phyloP scores from a whole-genome alignment of 1,140 invertebrate species.

The Drosophila pruinosa region DNA sequence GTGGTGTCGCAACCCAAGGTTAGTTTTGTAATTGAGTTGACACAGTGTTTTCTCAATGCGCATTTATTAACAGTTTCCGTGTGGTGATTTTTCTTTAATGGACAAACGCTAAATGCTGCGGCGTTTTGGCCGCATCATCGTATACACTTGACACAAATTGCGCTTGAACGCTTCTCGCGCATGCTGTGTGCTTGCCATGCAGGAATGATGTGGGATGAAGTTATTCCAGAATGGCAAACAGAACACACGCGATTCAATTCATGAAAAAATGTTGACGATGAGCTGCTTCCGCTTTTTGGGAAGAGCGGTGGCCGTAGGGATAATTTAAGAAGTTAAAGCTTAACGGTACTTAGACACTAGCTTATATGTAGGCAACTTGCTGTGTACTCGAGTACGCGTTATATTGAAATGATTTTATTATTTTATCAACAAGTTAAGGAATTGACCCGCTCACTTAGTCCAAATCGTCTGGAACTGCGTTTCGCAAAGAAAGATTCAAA shows the following conservation, averaged over 20 bases:
- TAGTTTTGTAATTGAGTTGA: constrained; percentile 18
- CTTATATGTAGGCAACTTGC: constrained; percentile 41
- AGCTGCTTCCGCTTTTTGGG: neutral
- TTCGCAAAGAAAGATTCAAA: constrained; percentile 25
- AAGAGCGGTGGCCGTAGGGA: neutral
- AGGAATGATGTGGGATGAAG: constrained; percentile 62
- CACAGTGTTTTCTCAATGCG: constrained; percentile 49
- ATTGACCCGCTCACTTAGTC: constrained; percentile 57
- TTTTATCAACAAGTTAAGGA: constrained; percentile 36
- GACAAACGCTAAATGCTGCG: constrained; percentile 68
- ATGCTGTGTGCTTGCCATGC: constrained; percentile 10
- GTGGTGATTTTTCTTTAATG: constrained; percentile 47
- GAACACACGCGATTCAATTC: neutral
- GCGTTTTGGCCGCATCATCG: constrained; percentile 35
- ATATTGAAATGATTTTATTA: constrained; percentile 39
- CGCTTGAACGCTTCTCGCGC: neutral
- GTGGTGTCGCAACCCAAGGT: constrained; percentile 2
- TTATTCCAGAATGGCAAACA: constrained; percentile 33
- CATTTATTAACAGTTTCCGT: constrained; percentile 54
- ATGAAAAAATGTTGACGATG: neutral
- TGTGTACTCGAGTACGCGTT: constrained; percentile 26
- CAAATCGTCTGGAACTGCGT: constrained; percentile 62
- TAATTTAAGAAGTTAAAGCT: constrained; percentile 20
- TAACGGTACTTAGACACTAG: constrained; percentile 74
- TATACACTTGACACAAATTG: neutral